Base-by-base conservation (phyloP, 2,113 vertebrate genomes). In the Camelus bactrianus region DNA sequence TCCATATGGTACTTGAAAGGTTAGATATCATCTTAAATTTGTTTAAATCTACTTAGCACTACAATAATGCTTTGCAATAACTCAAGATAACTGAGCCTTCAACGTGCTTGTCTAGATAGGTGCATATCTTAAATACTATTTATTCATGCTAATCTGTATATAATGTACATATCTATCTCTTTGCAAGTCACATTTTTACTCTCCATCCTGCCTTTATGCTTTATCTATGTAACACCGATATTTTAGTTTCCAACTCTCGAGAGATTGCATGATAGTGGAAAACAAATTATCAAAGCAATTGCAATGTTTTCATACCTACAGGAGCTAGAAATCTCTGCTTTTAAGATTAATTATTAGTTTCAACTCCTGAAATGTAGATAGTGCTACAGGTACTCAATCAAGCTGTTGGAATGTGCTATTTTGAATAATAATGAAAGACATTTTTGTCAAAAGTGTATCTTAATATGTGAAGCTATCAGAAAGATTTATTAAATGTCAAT, bases 331-430 rank as follows among this genome's bases (percentile, higher is more conserved):
- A 93, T 94, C 32, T 62, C 14, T 93, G 89, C 48, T 97, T 97
- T 98, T 90, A 79, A 96, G 95, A 97, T 95, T 88, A 97, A 96
- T 97, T 96, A 97, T 97, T 95, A 94, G 30, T 94, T 98, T 96
- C 91, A 76, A 75, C 32, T 96, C 46, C 50, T 91, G 70, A 96
- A 96, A 84, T 95, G 32, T 83, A 97, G 90, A 95, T 62, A 95
- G 12, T 75, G 19, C 38, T 97, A 38, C 48, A 90, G 60, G 42
- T 94, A 84, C 24, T 97, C 92, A 96, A 77, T 97, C 69, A 97
- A 96, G 48, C 69, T 96, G 82, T 84, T 97, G 90, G 77, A 73
- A 95, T 54, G 13, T 93, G 79, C 64, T 95, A 69, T 96, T 97
- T 96, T 96, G 81, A 96, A 92, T 93, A 50, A 95, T 76, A 93